Evolutionary conservation across 1,140 invertebrate genomes (phyloP).

Genomic region (Schlechtendalia chinensis): DNA sequence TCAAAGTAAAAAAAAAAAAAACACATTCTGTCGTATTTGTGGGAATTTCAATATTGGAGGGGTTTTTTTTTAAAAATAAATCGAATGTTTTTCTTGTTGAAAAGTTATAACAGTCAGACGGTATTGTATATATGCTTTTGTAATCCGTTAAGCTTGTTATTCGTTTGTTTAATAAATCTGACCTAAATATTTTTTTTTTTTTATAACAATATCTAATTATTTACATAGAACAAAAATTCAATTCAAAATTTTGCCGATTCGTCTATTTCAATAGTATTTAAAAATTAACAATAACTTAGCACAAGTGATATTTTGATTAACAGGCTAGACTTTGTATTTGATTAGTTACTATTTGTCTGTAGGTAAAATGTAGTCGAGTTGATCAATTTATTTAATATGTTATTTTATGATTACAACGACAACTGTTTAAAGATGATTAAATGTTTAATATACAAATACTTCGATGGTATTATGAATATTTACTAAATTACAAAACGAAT

Average conservation of each 20-base stretch:
- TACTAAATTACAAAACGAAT: too few species aligned
- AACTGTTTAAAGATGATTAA: too few species aligned
- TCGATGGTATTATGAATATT: too few species aligned
- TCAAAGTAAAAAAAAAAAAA: neutral
- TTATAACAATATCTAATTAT: neutral
- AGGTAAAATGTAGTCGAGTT: too few species aligned
- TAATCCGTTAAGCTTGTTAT: neutral
- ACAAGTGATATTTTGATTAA: neutral
- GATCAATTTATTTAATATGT: too few species aligned
- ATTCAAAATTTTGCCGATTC: neutral
- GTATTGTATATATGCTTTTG: neutral
- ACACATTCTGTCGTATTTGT: neutral
- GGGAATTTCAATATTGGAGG: too few species aligned
- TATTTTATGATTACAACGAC: too few species aligned
- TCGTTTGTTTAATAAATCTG: neutral
- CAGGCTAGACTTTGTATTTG: neutral
- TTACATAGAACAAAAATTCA: neutral
- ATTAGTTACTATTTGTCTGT: neutral
- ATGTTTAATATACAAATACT: too few species aligned
- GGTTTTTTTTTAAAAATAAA: neutral
- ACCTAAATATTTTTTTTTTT: neutral
- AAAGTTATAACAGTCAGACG: neutral
- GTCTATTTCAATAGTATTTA: slow-evolving; percentile 3
- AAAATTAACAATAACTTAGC: neutral
- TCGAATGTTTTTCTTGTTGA: neutral